phyloP scores from a whole-genome alignment of 2,888 invertebrate species.

The Erpobdella octoculata region DNA sequence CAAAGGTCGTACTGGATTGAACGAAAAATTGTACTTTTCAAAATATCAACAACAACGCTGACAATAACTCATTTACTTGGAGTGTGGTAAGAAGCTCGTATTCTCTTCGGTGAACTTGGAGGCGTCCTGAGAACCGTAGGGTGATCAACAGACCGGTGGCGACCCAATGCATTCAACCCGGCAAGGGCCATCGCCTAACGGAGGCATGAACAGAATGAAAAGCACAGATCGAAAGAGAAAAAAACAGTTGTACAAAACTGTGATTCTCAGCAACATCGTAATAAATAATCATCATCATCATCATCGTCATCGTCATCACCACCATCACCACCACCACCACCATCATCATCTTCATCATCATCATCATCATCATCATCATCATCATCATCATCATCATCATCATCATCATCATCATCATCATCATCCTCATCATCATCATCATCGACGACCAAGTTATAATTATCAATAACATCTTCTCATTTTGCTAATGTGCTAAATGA shows the following conservation, averaged over 20 bases:
- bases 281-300: too few relatives aligned
- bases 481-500: too few relatives aligned
- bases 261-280: background rate
- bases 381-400: constrained; percentile 34
- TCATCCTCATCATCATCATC: constrained; percentile 12
- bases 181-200: constrained; percentile 62
- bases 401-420: constrained; percentile 12
- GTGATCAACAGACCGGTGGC: constrained; percentile 41
- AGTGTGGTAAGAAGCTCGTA: constrained; percentile 43
- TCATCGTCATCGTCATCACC: too few relatives aligned
- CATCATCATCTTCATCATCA: background rate
- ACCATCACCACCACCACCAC: too few relatives aligned
- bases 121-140: constrained; percentile 42
- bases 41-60: too few relatives aligned
- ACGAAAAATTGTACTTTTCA: too few relatives aligned
- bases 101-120: constrained; percentile 40
- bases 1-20: too few relatives aligned
- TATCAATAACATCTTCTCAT: background rate
- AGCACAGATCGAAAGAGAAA: background rate
- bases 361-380: constrained; percentile 32
- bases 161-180: constrained; percentile 55
- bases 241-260: background rate
- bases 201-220: background rate
- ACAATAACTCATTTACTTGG: constrained; percentile 40
- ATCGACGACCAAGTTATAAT: background rate